Conservation (phyloP, 1,140 invertebrate species). For the Papilio dardanus region DNA sequence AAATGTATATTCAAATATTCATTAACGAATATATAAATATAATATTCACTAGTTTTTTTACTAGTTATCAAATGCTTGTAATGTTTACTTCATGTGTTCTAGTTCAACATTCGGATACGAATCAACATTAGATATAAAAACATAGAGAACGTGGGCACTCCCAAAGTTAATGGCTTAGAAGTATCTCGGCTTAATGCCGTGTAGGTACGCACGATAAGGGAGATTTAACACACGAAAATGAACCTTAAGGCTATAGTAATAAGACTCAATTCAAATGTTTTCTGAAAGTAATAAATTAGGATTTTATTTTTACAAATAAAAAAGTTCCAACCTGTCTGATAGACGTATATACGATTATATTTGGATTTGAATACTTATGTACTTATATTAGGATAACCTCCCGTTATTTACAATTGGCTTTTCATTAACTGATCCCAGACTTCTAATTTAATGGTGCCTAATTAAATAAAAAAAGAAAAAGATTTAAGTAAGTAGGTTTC, state of each 20-base stretch:
- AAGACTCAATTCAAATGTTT: background rate
- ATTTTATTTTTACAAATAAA: slow-evolving; percentile 32
- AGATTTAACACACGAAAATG: slow-evolving; percentile 15
- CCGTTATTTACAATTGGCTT: too few relatives aligned
- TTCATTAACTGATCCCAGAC: too few relatives aligned
- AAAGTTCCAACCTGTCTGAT: slow-evolving; percentile 16
- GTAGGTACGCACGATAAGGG: slow-evolving; percentile 14
- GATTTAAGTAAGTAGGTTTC: too few relatives aligned
- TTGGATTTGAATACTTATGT: background rate
- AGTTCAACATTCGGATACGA: background rate
- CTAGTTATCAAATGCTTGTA: background rate
- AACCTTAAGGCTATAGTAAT: background rate
- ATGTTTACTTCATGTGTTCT: too few relatives aligned
- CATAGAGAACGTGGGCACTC: slow-evolving; percentile 36
- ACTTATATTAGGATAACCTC: too few relatives aligned
- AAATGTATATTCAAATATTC: too few relatives aligned
- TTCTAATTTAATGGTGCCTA: too few relatives aligned
- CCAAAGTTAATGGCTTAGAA: slow-evolving; percentile 43
- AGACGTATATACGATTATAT: slow-evolving; percentile 11
- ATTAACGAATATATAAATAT: too few relatives aligned
- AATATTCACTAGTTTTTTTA: too few relatives aligned
- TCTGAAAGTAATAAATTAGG: slow-evolving; percentile 6
- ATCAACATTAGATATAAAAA: slow-evolving; percentile 33
- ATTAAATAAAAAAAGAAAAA: too few relatives aligned
- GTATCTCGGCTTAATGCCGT: slow-evolving; percentile 38